These are phyloP conservation scores for Hemibagrus guttatus DNA, from an alignment of 2,797 vertebrate genomes.

Conservation along the genomic window DNA sequence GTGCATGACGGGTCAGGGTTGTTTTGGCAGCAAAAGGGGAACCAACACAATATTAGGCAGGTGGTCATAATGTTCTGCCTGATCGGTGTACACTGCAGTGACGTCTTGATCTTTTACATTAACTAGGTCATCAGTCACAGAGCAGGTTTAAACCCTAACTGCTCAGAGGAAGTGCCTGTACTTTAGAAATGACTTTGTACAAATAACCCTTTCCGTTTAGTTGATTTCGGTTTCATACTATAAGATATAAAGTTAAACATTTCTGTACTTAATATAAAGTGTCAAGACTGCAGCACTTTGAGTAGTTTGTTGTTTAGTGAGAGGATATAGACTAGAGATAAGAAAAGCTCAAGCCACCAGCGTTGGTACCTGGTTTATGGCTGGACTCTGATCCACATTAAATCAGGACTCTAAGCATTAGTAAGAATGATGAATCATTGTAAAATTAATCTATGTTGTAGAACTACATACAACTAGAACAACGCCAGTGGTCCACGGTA, in stretches of 20 bases:
- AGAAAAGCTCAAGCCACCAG: not conserved
- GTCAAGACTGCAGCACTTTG: not conserved
- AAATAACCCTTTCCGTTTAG: not conserved
- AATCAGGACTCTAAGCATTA: not conserved
- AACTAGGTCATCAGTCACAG: too few species aligned
- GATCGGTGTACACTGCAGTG: too few species aligned
- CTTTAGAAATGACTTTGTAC: slow-evolving; percentile 8
- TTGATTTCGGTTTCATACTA: not conserved
- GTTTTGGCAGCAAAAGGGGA: too few species aligned
- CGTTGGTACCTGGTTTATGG: not conserved
- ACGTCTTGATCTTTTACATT: too few species aligned
- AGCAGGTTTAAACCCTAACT: not conserved
- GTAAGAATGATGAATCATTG: not conserved
- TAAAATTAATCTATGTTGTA: not conserved
- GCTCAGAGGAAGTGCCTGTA: not conserved
- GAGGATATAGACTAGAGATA: not conserved
- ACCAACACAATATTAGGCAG: too few species aligned
- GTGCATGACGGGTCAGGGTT: too few species aligned
- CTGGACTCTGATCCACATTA: not conserved
- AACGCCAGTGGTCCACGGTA: not conserved
- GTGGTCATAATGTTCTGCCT: too few species aligned
- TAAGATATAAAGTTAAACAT: not conserved
- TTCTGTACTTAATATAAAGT: not conserved
- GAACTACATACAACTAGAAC: not conserved
- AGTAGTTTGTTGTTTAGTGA: not conserved